Base-by-base conservation (phyloP, 92 coral and sea anemone species). In the Palythoa caribaeorum region DNA sequence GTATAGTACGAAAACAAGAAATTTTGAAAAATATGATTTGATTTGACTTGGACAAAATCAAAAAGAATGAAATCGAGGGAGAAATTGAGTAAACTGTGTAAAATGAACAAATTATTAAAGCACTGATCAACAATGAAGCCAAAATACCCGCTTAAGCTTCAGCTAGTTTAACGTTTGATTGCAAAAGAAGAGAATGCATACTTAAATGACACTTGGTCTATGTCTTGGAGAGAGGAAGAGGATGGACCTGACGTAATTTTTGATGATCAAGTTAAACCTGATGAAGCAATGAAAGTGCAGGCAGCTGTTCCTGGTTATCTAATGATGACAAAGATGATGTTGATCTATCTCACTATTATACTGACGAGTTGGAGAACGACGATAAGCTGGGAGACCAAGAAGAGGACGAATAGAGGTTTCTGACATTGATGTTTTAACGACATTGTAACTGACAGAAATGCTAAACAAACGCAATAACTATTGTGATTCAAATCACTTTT, bases 191-290 rank as follows among this genome's bases (percentile, higher is more conserved):
- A 14, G 35, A 65, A 54, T 54, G 60, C 72, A n/a, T 80, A 57
- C 19, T 57, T 54, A 52, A 80, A 51, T 37, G 47, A 54, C 48
- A 80, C 55, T 6, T 55, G 72, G 73, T 80, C 47, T 80, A 80
- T 47, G 72, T 80, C 47, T 40, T 55, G 85, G 48, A 20, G 73
- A 51, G 85, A 80, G 47, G 44, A 80, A 80, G 85, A 80, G 38
- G 85, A 55, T 80, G 85, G 85, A 51, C 71, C 85, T 80, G 85
- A 40, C 55, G 73, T 28, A 55, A 54, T 57, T 80, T 72, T 72
- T 80, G 85, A n/a, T 28, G 16, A 80, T 57, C 40, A 36, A 15
- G 85, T 55, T 80, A 21, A 72, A 80, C 12, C 47, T 80, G 71
- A n/a, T 54, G 71, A 55, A 80, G 71, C 38, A 28, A 2, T 51